phyloP scores from a whole-genome alignment of 2,888 invertebrate species.

The Desoria tigrina region DNA sequence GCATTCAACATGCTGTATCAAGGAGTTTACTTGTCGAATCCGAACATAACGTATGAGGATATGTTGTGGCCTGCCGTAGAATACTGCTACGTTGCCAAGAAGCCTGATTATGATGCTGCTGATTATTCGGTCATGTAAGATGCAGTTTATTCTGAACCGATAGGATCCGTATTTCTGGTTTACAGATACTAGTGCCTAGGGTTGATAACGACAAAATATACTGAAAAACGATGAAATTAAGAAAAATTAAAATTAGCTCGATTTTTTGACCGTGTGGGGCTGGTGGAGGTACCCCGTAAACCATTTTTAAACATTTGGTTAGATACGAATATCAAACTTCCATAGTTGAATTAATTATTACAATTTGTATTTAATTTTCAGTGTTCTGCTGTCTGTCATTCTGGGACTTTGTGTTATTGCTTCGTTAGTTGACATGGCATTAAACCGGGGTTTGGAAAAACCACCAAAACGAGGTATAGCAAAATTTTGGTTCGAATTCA shows the following conservation, averaged over 20 bases:
- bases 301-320: conserved; percentile 6
- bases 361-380: background rate
- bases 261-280: conserved; percentile 2
- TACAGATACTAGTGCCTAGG: too few relatives aligned
- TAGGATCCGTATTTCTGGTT: too few relatives aligned
- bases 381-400: conserved; percentile 23
- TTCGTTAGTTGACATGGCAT: conserved; percentile 20
- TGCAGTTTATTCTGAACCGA: too few relatives aligned
- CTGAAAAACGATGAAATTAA: too few relatives aligned
- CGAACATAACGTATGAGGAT: too few relatives aligned
- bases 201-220: too few relatives aligned
- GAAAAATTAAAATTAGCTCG: background rate
- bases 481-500: too few relatives aligned
- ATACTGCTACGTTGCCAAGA: conserved; percentile 53
- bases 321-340: too few relatives aligned
- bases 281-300: too few relatives aligned
- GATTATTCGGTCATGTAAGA: conserved; percentile 55
- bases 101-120: conserved; percentile 50
- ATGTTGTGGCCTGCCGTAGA: conserved; percentile 10
- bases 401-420: conserved; percentile 17
- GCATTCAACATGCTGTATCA: conserved; percentile 46
- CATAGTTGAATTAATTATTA: background rate
- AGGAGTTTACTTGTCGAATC: background rate
- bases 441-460: conserved; percentile 30
- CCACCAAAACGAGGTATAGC: conserved; percentile 30